Evolutionary conservation across 1,140 invertebrate species (phyloP).

Genomic region (Trichoplusia ni): DNA sequence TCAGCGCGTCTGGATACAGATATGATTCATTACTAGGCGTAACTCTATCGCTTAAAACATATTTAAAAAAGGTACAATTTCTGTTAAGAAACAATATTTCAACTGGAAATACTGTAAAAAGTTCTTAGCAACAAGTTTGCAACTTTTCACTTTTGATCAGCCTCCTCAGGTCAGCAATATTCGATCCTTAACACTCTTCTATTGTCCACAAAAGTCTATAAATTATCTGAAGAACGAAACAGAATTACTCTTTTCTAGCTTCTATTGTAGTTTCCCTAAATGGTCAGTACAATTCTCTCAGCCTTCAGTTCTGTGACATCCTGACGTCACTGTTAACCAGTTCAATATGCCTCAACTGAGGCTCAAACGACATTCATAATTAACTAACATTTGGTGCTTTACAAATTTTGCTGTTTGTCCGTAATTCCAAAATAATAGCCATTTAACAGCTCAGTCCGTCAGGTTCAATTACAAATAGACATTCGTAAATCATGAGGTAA

Average conservation of each 20-base stretch:
- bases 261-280: too few species aligned
- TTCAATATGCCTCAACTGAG: constrained; percentile 3
- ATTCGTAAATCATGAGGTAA: neutral
- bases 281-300: too few species aligned
- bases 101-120: too few species aligned
- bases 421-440: neutral
- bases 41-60: neutral
- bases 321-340: neutral
- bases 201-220: too few species aligned
- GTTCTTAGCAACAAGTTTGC: too few species aligned
- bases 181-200: too few species aligned
- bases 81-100: neutral
- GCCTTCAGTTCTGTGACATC: too few species aligned
- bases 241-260: too few species aligned
- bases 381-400: neutral
- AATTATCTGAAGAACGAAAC: too few species aligned
- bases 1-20: neutral
- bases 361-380: neutral
- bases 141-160: too few species aligned
- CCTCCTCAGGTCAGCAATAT: too few species aligned
- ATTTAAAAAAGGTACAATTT: neutral
- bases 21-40: neutral
- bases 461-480: neutral
- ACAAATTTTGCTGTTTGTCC: neutral
- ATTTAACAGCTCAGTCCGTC: neutral